These are phyloP conservation scores for Neopipo cinnamomea DNA, from an alignment of 2,113 vertebrate genomes.

Conservation along the genomic window DNA sequence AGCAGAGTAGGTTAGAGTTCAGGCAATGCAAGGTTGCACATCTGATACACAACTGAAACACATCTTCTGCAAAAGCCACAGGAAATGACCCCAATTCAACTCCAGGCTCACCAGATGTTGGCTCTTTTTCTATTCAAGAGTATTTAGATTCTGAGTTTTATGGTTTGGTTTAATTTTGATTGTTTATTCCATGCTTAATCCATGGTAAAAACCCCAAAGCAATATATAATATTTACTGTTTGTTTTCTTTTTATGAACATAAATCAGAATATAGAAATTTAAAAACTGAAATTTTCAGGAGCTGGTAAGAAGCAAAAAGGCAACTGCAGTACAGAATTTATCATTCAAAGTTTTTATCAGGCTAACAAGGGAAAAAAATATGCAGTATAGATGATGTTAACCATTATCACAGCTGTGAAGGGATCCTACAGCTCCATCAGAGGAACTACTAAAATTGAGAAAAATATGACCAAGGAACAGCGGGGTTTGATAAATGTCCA, in stretches of 20 bases:
- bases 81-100: neutral
- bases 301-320: neutral
- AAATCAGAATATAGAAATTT: neutral
- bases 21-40: neutral
- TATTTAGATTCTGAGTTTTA: neutral
- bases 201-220: fast-evolving
- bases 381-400: fast-evolving
- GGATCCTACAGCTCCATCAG: neutral
- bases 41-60: neutral
- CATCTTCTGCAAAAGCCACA: neutral
- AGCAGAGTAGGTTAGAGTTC: neutral
- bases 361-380: neutral
- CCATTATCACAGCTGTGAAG: neutral
- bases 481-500: neutral
- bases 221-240: neutral
- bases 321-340: neutral
- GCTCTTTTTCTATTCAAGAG: neutral
- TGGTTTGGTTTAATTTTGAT: neutral
- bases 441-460: neutral
- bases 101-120: neutral
- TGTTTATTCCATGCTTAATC: neutral
- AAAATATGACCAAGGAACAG: neutral
- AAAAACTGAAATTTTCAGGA: neutral
- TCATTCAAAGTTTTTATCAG: neutral
- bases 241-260: neutral